Evolutionary conservation across 2,888 invertebrate genomes (phyloP), one percentile per base, ranked within the genome.

Genomic region (Leptinotarsa juncta): DNA sequence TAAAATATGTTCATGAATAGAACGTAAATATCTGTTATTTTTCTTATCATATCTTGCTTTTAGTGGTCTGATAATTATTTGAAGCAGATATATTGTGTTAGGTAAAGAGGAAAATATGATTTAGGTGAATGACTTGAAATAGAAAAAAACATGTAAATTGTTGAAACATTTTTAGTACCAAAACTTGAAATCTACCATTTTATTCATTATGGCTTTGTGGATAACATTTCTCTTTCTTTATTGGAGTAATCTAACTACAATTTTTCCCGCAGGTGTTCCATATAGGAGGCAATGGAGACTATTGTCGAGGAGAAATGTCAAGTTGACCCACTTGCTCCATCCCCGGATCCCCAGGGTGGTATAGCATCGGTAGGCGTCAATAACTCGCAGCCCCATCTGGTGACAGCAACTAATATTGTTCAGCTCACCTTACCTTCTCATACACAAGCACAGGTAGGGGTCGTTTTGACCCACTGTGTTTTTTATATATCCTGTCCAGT

Each of bases 241-340:
- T 20, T 57, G 15, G 10, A 42, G 23, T 23, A 15, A 23, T 12
- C 0, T 23, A 23, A 57, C 14, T 20, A 23, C 14, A 16, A 18
- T 60, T 69, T 69, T 57, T 57, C 76, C 83, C 84, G 65, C 82
- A 87, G 87, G 86, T 85, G 82, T 80, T 82, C 77, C 80, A 80
- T 87, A 87, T 86, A 87, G 87, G 88, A 87, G 89, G 90, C 89
- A 91, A 96, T 96, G 96, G 96, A 96, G 91, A 94, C 94, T 90
- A 95, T 96, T 94, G 96, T 95, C 89, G 96, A 96, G 91, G 96
- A 96, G 92, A 96, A 95, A 89, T 95, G 95, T 86, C 90, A 90
- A 87, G 89, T 89, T 85, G 91, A 91, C 89, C 91, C 91, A 80
- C 86, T 91, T 85, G 89, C 90, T 76, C 88, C 80, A 26, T 89